A percentile compares a stretch with the other conserved stretches of the same genome.
Conservation (phyloP, 2,113 vertebrate species). For the Syngnathus scovelli region DNA sequence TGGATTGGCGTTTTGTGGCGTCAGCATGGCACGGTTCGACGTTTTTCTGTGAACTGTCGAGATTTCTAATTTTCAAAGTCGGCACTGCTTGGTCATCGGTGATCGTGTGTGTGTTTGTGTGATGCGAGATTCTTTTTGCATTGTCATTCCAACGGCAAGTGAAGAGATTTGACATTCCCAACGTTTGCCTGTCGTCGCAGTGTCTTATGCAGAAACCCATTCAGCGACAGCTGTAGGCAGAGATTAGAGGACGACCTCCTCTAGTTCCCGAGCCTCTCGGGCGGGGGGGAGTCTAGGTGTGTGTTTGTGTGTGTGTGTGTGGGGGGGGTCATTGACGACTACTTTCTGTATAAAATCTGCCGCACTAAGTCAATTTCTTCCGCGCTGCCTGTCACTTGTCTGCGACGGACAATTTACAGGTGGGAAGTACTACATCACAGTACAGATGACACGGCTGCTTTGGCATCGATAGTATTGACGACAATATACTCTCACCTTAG, state of each 20-base stretch:
- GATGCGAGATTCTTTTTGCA: not conserved
- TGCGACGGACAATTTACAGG: constrained; percentile 40
- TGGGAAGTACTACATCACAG: constrained; percentile 38
- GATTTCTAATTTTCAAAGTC: too few species aligned
- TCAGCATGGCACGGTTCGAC: too few species aligned
- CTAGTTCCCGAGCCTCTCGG: not conserved
- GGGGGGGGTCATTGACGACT: not conserved
- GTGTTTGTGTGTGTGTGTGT: not conserved
- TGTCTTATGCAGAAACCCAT: not conserved
- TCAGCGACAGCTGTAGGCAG: not conserved
- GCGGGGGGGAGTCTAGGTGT: not conserved
- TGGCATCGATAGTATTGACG: constrained; percentile 54
- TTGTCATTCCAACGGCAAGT: not conserved
- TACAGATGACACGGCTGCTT: constrained; percentile 33
- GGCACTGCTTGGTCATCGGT: too few species aligned
- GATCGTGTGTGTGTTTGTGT: not conserved
- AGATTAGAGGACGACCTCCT: not conserved
- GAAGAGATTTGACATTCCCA: not conserved
- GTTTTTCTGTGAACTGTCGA: too few species aligned
- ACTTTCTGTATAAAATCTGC: constrained; percentile 2
- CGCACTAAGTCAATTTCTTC: constrained; percentile 14
- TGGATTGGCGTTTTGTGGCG: constrained; percentile 10
- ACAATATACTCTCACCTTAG: constrained; percentile 50
- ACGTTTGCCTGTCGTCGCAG: not conserved
- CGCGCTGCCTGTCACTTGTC: constrained; percentile 26